Evolutionary conservation across 2,888 invertebrate species (phyloP), one percentile per base, ranked within the genome.

Genomic region (Pollenia angustigena): DNA sequence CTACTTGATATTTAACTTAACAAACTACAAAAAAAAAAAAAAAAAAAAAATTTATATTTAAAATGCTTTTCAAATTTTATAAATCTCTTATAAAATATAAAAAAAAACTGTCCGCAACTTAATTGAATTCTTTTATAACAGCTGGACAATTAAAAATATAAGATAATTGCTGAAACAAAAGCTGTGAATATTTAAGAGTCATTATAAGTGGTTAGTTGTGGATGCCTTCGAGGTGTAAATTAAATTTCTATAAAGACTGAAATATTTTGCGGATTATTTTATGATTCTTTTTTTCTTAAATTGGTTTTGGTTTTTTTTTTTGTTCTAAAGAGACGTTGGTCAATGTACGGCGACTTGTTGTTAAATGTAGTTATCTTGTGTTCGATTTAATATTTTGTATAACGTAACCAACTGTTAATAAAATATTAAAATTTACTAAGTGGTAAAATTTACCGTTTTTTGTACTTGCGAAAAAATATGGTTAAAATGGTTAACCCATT

Each of bases 221-320:
- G 0, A 56, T 82, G 74, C 62, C 85, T 75, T 23, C 42, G 12
- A 56, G 85, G 48, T 85, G 56, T 71, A 69, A 79, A 79, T 66
- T 32, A 60, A 69, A 82, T 69, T 82, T 60, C 44, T 46, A 14
- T 50, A 18, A 42, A 78, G 18, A 64, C 6, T n/a, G 1, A 14
- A 18, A 16, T 66, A 50, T 18, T 2, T n/a, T 32, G 23, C 23
- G 23, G 48, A 14, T 40, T 52, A 14, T 46, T 6, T 14, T 46
- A 14, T 44, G 9, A 11, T 58, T 42, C 40, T 18, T 64, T 46
- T 64, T 46, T 16, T 1, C 32, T 58, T 4, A 52, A 11, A 12
- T 46, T 64, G 40, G 7, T 66, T 74, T 48, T 12, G 11, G 12
- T 7, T 2, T 18, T 66, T 32, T 68, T 40, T 54, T 75, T 52